Base-by-base conservation (phyloP, 2,113 vertebrate genomes). In the Lampris megalopsis region DNA sequence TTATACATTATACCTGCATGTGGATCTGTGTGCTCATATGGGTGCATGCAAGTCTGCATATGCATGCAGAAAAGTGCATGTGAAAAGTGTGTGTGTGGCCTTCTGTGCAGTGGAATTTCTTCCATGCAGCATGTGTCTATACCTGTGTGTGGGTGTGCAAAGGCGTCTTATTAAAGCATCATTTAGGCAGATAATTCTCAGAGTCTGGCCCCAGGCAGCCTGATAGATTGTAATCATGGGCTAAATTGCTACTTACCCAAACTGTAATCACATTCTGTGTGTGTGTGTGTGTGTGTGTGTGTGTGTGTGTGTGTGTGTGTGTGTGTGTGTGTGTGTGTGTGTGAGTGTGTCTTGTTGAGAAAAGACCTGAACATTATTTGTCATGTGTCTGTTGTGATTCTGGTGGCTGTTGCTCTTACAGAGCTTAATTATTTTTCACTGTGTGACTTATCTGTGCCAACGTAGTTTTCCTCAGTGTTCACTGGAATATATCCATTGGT, bases 91-190 rank as follows among this genome's bases (percentile, higher is more conserved):
- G 53, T 67, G 50, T 3, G 42, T 61, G 47, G 63, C 70, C 68
- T 73, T 67, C 41, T 64, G 65, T 79, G 56, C 80, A 63, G 43
- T 48, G 81, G 57, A 47, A 72, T 45, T 24, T 82, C 63, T 65
- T 77, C 73, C 45, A 48, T 68, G 47, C 24, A 24, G 24, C 24
- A 24, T 63, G 13, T 62, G 58, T 68, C 65, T 58, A 62, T n/a
- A 89, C 75, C 85, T 79, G 79, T 24, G 24, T 24, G 88, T 87
- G 87, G 88, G 80, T 88, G 85, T 90, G 90, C 91, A 92, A 93
- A 89, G 88, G 63, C 86, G 7, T 91, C 89, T 93, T 92, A 94
- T 94, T 94, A 94, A 94, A 94, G 89, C 90, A 83, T 90, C 92
- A 89, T 92, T 92, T 92, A 92, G 91, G 88, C 85, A 88, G 87